Base-by-base conservation (phyloP, 2,797 vertebrate species). In the Dipus sagitta region DNA sequence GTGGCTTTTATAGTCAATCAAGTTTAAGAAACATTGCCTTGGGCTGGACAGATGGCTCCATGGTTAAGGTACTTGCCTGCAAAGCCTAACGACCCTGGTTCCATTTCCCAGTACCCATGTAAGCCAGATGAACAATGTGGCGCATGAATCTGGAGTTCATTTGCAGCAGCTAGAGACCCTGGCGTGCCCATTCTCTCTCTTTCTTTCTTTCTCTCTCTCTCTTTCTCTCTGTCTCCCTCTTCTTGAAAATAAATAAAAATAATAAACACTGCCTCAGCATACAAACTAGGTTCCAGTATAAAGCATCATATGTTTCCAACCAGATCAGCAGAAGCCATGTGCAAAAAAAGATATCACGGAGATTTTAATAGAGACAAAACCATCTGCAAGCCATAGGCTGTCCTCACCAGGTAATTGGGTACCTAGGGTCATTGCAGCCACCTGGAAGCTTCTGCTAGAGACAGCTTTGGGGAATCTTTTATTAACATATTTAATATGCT, bases 401-500 rank as follows among this genome's bases (percentile, higher is more conserved):
- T n/a, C 72, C 76, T 95, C 70, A 71, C 38, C 70, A 96, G 95
- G 88, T 95, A 96, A 94, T 42, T 93, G 90, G 76, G 62, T 60
- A 95, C 60, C 82, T 74, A 42, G 76, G 93, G 90, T 95, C 92
- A 75, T 1, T 24, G 21, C 42, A 94, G 80, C 42, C 95, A 96
- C 92, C 88, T 95, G 95, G 83, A 95, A 95, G 34, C 58, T 93
- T 92, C 86, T 90, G 90, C 78, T 26, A 80, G 82, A 62, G 54
- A 90, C 94, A 95, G 88, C 88, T 92, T 3, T 86, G 76, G 88
- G 76, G 93, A 92, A 72, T 94, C 88, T 95, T 96, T 95, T 78
- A 97, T 95, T 96, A 96, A 91, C 83, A 93, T 94, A 94, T 84
- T 95, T 95, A 95, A 97, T 94, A 71, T 92, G 93, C 92, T 94